Evolutionary conservation across 2,113 vertebrate genomes (phyloP), one percentile per base, ranked within the genome.

Genomic region (Corydoras maculifer): DNA sequence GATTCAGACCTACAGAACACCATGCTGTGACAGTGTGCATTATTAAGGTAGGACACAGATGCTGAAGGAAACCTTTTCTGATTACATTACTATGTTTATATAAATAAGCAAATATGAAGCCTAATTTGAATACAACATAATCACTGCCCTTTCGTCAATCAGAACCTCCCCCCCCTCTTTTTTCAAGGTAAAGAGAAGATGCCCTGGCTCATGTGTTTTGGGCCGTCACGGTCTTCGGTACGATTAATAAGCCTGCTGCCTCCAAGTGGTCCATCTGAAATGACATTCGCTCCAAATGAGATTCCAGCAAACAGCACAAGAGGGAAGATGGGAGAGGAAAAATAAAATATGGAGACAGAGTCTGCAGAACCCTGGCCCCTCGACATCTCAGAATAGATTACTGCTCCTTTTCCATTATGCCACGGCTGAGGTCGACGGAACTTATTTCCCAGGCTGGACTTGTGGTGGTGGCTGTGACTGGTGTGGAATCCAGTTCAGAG

Each of bases 221-320:
- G 64, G 15, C 48, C 50, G 49, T 69, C 73, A 71, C 12, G 58
- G 62, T 58, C 61, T 75, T 25, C 30, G 53, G 62, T 43, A 53
- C 48, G 67, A 70, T 75, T 75, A 75, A 75, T 69, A 75, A 75
- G 18, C 48, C 64, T n/a, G 10, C n/a, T 14, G 35, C 49, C 53
- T 65, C 35, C 54, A 58, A 61, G 68, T 54, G 48, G 58, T 51
- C 68, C 31, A 14, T 68, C 51, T 15, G 48, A 59, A 62, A 75
- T 58, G 68, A 51, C 58, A 58, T 70, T 70, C 35, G 29, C 58
- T 62, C 62, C 55, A 70, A 70, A 70, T 70, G 55, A 70, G 57
- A 70, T 75, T 70, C 64, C 43, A 65, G 57, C 62, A 65, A 75
- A 70, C 48, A 70, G 57, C 64, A 29, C 8, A 15, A 73, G 60